A percentile compares a stretch with the other conserved stretches of the same genome.
Conservation (phyloP, 2,888 invertebrate genomes). For the Cheilosia scutellata region DNA sequence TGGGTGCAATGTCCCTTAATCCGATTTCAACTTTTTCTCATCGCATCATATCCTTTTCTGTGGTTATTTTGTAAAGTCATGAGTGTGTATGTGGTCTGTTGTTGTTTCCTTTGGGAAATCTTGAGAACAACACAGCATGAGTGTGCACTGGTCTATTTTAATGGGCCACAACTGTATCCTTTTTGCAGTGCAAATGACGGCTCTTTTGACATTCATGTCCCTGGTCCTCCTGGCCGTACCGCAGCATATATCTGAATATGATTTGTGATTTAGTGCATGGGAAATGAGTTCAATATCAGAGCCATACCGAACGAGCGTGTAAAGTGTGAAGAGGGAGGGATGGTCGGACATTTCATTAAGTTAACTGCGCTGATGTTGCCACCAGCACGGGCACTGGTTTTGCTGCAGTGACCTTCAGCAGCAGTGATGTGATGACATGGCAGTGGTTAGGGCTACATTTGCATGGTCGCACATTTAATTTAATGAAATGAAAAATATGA, state of each 20-base stretch:
- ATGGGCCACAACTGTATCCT: slow-evolving; percentile 61
- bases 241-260: slow-evolving; percentile 63
- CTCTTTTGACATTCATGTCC: slow-evolving; percentile 63
- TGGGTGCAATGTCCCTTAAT: slow-evolving; percentile 61
- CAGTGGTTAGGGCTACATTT: slow-evolving; percentile 50
- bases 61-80: slow-evolving; percentile 1
- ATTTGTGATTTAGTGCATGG: slow-evolving; percentile 69
- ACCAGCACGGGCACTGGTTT: not conserved
- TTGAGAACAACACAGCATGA: slow-evolving; percentile 31
- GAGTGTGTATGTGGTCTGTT: not conserved
- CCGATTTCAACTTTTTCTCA: slow-evolving; percentile 32
- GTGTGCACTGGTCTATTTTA: slow-evolving; percentile 46
- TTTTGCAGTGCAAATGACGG: slow-evolving; percentile 49
- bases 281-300: slow-evolving; percentile 74
- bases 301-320: slow-evolving; percentile 1
- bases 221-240: slow-evolving; percentile 28
- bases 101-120: slow-evolving; percentile 55
- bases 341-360: slow-evolving; percentile 67
- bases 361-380: slow-evolving; percentile 56
- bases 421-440: not conserved
- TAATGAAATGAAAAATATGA: slow-evolving; percentile 69
- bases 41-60: not conserved
- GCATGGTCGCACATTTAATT: slow-evolving; percentile 72
- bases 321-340: slow-evolving; percentile 13
- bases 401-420: slow-evolving; percentile 70